Base-by-base conservation (phyloP, 1,140 invertebrate genomes). In the Helicoverpa armigera region DNA sequence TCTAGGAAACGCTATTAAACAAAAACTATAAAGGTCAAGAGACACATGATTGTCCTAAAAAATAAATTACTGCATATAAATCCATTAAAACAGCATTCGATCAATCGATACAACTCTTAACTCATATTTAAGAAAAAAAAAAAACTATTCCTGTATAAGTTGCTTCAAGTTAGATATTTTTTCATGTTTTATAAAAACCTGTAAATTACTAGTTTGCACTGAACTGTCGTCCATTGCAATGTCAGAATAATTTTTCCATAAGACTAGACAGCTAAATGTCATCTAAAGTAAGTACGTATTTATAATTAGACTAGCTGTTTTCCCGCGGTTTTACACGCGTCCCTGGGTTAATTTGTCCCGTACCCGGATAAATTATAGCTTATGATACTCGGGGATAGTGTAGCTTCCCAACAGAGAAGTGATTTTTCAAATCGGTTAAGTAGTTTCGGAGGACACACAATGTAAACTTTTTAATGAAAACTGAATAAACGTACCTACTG, bases 31-130 rank as follows among this genome's bases (percentile, higher is more conserved):
- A 65, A 65, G 61, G 13, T 65, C 31, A 16, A 7, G 11, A 48
- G 14, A 67, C 5, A 67, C 16, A n/a, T 18, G 43, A 23, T 18
- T 18, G 10, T 18, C n/a, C 10, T 23, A 50, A 69, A 50, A 50
- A 69, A 69, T 23, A 50, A 16, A 69, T 50, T 50, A 50, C 43
- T 69, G 16, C 65, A 69, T 69, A 16, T 23, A 67, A 67, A 48
- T 67, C 43, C 16, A 58, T 16, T 13, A 56, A 16, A 65, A 9
- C 3, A 35, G 13, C 31, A 31, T 10, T 67, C 35, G 3, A 16
- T 43, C 14, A 67, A 3, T 67, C 35, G 9, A 16, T 48, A 48
- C 16, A 10, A 16, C 16, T 43, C 16, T 10, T 67, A 16, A 11
- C 11, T 16, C 23, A 1, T 23, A 23, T 23, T 23, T 23, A 23